Evolutionary conservation across 2,888 invertebrate genomes (phyloP), one percentile per base, ranked within the genome.

Genomic region (Andrena hattorfiana): DNA sequence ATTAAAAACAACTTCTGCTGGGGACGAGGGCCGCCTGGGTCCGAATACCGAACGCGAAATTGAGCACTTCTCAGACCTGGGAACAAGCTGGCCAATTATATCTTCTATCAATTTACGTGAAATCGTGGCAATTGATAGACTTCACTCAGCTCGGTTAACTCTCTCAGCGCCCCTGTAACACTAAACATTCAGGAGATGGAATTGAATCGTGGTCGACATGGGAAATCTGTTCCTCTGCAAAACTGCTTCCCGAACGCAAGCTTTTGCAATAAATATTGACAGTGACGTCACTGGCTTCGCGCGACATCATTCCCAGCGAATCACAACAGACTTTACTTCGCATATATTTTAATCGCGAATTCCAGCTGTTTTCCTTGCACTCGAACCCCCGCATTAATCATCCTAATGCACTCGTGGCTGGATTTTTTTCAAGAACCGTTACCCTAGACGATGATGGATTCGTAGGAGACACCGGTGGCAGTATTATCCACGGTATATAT

Each of bases 1-100:
- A 87, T 87, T 87, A 87, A 87, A 83, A 85, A 87, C 85, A 83
- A 81, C 74, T 72, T 59, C 30, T 62, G 80, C 42, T 23, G 63
- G 64, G 64, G 76, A 78, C 68, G 77, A 68, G 51, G 59, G 48
- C 35, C 32, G 32, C 13, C n/a, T 13, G 13, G 5, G 13, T 23
- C 16, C 13, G 64, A n/a, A 63, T 28, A 72, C 63, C 63, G 35
- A n/a, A 28, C 20, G 67, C 7, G 30, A 30, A 26, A 20, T 51
- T 30, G 51, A 54, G 64, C 16, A 23, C 42, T 16, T 13, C 16
- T 42, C 48, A 2, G 16, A 60, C 10, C 26, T 13, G 10, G 5
- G 59, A 30, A 28, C n/a, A 60, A 16, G 5, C 8, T 35, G 35
- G 5, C 32, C 32, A 35, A 35, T 35, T 63, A 20, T 32, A 35